Conservation (phyloP, 2,888 invertebrate species). For the Cynaeus angustus region DNA sequence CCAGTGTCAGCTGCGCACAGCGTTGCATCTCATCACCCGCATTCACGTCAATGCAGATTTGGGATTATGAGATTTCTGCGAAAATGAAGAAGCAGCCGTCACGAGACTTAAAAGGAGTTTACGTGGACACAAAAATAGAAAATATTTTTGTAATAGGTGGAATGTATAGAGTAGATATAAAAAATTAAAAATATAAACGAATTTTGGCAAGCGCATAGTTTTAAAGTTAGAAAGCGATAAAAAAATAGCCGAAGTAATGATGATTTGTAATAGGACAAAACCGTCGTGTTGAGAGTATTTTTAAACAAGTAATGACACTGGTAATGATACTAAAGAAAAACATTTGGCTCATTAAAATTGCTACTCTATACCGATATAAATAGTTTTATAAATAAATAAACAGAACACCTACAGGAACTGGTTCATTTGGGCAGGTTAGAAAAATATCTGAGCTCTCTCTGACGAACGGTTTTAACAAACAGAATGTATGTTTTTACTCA, state of each 20-base stretch:
- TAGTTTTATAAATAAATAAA: constrained; percentile 52
- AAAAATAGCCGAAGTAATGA: constrained; percentile 44
- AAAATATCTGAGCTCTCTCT: constrained; percentile 49
- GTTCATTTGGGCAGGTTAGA: constrained; percentile 47
- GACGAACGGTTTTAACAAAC: constrained; percentile 44
- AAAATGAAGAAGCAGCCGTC: too few species aligned
- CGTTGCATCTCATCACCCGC: constrained; percentile 26
- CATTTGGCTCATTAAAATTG: constrained; percentile 53
- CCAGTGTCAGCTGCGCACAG: constrained; percentile 43
- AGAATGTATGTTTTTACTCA: constrained; percentile 51
- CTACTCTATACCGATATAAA: constrained; percentile 48
- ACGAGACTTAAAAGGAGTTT: constrained; percentile 3
- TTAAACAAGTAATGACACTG: constrained; percentile 51
- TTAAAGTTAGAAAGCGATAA: constrained; percentile 46
- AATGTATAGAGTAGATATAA: constrained; percentile 40
- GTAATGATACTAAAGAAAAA: constrained; percentile 52
- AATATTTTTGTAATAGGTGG: constrained; percentile 23
- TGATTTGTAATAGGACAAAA: constrained; percentile 47
- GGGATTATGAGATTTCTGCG: too few species aligned
- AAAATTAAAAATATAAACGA: constrained; percentile 48
- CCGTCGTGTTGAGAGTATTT: constrained; percentile 44
- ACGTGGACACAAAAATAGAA: constrained; percentile 21
- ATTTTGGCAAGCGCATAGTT: constrained; percentile 47
- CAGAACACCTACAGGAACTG: constrained; percentile 46
- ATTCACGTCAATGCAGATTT: constrained; percentile 17